Evolutionary conservation across 2,888 invertebrate genomes (phyloP).

Genomic region (Leptarthrus brevirostris): DNA sequence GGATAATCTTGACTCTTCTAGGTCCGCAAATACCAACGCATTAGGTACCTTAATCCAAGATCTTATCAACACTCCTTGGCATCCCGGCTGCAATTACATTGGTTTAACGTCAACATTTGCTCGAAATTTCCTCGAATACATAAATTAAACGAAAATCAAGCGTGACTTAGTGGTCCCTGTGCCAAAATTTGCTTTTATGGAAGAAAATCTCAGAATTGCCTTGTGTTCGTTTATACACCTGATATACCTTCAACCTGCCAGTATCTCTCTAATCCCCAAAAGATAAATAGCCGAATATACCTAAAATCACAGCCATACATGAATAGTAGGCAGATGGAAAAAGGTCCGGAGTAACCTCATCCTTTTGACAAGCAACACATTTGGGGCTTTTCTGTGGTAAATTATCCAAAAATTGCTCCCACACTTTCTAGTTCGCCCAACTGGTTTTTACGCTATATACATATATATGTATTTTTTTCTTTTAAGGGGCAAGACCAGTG

Average conservation of each 20-base stretch:
- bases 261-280: not conserved
- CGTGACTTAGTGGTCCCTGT: no score
- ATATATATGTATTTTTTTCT: not conserved
- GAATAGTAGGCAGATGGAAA: not conserved
- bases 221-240: not conserved
- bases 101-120: no score
- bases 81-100: no score
- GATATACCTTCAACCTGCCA: slow-evolving; percentile 9
- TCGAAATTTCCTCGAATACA: no score
- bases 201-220: slow-evolving; percentile 3
- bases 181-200: not conserved
- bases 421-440: not conserved
- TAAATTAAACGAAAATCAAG: no score
- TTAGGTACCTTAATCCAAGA: no score
- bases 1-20: no score
- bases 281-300: slow-evolving; percentile 34
- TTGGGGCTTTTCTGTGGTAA: slow-evolving; percentile 20
- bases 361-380: slow-evolving; percentile 1
- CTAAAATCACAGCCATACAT: slow-evolving; percentile 18
- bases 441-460: not conserved
- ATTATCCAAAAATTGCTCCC: slow-evolving; percentile 31
- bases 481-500: not conserved
- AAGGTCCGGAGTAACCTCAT: not conserved
- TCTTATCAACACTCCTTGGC: no score
- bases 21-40: no score